phyloP scores from a whole-genome alignment of 2,113 vertebrate genomes.

The Actenoides lindsayi region DNA sequence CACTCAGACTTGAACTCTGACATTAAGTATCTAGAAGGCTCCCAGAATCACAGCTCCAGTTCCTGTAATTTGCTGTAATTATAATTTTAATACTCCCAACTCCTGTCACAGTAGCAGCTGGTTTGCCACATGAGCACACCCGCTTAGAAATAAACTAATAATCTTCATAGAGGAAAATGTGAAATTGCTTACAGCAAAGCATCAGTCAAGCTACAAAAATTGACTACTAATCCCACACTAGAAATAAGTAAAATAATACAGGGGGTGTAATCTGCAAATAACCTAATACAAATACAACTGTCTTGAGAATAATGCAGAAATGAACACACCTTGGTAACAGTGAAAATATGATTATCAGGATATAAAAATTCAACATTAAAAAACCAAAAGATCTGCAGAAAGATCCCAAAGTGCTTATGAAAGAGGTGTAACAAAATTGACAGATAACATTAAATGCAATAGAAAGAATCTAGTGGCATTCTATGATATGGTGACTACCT shows the following conservation, averaged over 20 bases:
- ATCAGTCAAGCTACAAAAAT: neutral
- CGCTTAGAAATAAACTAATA: slow-evolving; percentile 3
- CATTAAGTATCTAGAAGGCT: neutral
- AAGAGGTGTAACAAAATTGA: neutral
- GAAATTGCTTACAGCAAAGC: slow-evolving; percentile 3
- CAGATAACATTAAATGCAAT: neutral
- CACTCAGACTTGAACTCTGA: neutral
- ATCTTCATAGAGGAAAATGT: neutral
- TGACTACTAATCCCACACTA: neutral
- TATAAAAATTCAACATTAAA: neutral
- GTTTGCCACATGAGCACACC: neutral
- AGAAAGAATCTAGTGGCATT: neutral
- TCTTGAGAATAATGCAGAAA: neutral
- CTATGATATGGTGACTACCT: no score
- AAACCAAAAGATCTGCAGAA: neutral
- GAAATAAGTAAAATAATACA: slow-evolving; percentile 1
- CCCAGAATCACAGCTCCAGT: accelerated
- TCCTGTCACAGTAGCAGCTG: neutral
- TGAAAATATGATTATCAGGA: neutral
- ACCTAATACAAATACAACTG: neutral
- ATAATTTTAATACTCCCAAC: neutral
- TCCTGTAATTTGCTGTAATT: neutral
- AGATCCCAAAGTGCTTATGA: neutral
- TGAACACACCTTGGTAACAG: neutral
- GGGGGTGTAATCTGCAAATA: neutral